phyloP scores from a whole-genome alignment of 1,140 invertebrate genomes.

The Chironomus tepperi region DNA sequence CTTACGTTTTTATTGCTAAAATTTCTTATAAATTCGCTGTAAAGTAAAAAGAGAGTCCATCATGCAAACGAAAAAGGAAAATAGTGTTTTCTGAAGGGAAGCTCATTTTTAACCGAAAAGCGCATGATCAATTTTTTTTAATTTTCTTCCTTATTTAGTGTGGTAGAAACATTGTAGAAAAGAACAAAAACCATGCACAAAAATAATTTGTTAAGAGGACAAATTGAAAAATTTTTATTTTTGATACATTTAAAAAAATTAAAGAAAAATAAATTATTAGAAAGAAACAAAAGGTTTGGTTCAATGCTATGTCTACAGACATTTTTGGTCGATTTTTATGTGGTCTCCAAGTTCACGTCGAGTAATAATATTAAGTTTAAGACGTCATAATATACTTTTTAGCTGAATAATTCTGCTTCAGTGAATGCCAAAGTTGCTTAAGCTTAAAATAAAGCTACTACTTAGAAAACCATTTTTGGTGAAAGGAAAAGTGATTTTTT shows the following conservation, averaged over 20 bases:
- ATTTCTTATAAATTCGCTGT: neutral
- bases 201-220: no score
- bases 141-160: constrained; percentile 4
- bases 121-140: neutral
- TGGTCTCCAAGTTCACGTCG: neutral
- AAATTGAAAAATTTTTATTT: no score
- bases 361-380: neutral
- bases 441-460: no score
- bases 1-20: neutral
- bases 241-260: no score
- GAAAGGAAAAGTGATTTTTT: constrained; percentile 12
- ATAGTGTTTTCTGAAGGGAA: neutral
- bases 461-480: neutral
- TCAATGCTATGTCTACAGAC: neutral
- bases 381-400: neutral
- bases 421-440: no score
- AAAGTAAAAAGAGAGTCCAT: neutral
- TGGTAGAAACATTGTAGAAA: neutral
- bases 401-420: no score
- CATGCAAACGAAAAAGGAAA: neutral
- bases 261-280: neutral
- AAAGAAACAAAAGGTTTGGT: neutral
- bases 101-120: neutral
- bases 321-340: no score
- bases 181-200: no score